phyloP scores from a whole-genome alignment of 2,797 vertebrate genomes.

The Lagorchestes hirsutus region DNA sequence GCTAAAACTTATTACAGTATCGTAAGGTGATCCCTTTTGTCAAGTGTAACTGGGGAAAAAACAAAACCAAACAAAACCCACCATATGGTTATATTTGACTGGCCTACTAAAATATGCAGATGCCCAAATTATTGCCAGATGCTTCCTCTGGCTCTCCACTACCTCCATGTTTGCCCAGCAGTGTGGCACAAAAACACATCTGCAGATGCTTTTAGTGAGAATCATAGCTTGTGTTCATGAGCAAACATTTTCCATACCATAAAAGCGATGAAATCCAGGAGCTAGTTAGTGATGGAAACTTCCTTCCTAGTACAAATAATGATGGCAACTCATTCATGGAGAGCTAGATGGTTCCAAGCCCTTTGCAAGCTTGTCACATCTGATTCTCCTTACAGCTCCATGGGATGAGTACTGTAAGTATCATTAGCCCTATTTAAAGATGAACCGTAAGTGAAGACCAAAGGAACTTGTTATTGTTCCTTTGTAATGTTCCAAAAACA shows the following conservation, averaged over 20 bases:
- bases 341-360: not conserved
- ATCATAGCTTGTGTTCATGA: not conserved
- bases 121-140: not conserved
- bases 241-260: not conserved
- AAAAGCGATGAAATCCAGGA: not conserved
- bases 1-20: not conserved
- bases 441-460: not conserved
- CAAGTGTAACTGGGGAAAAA: not conserved
- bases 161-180: not conserved
- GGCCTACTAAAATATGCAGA: not conserved
- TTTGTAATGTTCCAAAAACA: too few relatives aligned
- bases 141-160: not conserved
- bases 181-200: not conserved
- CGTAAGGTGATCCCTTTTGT: not conserved
- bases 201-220: not conserved
- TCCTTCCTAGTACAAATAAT: not conserved
- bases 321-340: not conserved
- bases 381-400: not conserved
- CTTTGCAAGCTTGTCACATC: not conserved
- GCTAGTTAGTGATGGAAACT: not conserved
- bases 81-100: not conserved
- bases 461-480: not conserved
- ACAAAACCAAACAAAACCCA: not conserved
- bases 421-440: not conserved
- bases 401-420: not conserved